Percentiles rank a stretch among this genome's conserved stretches.
Conservation (phyloP, 2,113 vertebrate genomes). For the Planiliza haematocheilus region DNA sequence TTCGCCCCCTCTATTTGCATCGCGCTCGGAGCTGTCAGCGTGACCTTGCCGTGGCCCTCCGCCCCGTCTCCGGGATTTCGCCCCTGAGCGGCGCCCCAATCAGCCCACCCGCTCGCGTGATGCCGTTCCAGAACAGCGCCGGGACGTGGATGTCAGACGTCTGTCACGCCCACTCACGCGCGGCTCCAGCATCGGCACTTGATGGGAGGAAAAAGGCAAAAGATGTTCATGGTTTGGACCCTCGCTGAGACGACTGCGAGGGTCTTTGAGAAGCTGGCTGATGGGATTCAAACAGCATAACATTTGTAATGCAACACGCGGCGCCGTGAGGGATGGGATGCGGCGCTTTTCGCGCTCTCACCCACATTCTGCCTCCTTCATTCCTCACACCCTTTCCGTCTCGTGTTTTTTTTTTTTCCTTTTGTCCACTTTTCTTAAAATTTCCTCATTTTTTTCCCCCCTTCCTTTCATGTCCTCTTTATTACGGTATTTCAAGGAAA, state of each 20-base stretch:
- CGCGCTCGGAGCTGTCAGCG: slow-evolving; percentile 31
- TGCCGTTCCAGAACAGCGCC: slow-evolving; percentile 27
- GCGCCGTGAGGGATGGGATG: slow-evolving; percentile 48
- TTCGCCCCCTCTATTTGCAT: slow-evolving; percentile 42
- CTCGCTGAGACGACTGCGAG: slow-evolving; percentile 28
- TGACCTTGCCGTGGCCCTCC: slow-evolving; percentile 55
- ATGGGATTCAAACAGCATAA: slow-evolving; percentile 57
- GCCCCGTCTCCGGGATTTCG: slow-evolving; percentile 39
- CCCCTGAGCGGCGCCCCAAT: slow-evolving; percentile 19
- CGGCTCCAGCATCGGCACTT: slow-evolving; percentile 21
- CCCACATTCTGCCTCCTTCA: slow-evolving; percentile 12
- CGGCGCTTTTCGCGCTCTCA: slow-evolving; percentile 27
- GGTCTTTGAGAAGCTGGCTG: slow-evolving; percentile 56
- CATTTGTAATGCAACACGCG: slow-evolving; percentile 62
- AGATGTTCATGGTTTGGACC: slow-evolving; percentile 10
- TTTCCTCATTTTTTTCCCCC: background rate
- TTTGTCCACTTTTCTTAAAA: slow-evolving; percentile 5
- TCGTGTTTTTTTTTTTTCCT: slow-evolving; percentile 13
- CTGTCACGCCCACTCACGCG: slow-evolving; percentile 22
- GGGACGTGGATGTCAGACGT: slow-evolving; percentile 27
- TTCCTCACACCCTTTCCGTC: slow-evolving; percentile 4
- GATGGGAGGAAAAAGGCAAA: no score
- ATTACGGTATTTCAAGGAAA: slow-evolving; percentile 58
- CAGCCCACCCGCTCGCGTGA: slow-evolving; percentile 32
- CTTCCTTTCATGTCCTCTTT: slow-evolving; percentile 46